Evolutionary conservation across 2,113 vertebrate species (phyloP).

Genomic region (Nesoenas mayeri): DNA sequence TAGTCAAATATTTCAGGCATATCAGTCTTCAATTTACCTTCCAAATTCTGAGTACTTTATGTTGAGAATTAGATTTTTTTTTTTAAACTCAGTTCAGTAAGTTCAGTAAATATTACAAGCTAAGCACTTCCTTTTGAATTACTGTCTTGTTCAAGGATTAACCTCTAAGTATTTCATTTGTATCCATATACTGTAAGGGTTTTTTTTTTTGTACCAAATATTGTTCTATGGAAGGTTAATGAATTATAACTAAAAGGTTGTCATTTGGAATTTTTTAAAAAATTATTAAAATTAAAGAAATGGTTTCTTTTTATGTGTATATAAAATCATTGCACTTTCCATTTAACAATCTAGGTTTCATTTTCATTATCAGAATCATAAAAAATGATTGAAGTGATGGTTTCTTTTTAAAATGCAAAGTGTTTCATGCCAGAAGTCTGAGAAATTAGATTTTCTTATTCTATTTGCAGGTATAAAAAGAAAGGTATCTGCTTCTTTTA

Average conservation of each 20-base stretch:
- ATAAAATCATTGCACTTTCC: constrained; percentile 59
- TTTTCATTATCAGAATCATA: constrained; percentile 71
- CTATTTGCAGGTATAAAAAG: constrained; percentile 51
- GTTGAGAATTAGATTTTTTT: background rate
- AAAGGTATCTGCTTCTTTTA: constrained; percentile 18
- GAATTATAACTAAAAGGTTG: constrained; percentile 64
- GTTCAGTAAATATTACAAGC: constrained; percentile 4
- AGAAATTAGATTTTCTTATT: constrained; percentile 53
- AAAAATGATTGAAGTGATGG: constrained; percentile 65
- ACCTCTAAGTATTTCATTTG: constrained; percentile 37
- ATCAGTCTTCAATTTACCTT: background rate
- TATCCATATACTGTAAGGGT: background rate
- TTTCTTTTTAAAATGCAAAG: constrained; percentile 70
- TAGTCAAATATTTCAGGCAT: background rate
- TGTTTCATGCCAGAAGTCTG: constrained; percentile 60
- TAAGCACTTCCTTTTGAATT: background rate
- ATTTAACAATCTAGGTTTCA: constrained; percentile 66
- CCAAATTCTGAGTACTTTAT: background rate
- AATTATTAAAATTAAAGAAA: constrained; percentile 71
- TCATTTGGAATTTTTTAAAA: constrained; percentile 71
- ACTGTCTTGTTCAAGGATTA: constrained; percentile 12
- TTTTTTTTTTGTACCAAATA: background rate
- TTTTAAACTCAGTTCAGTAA: background rate
- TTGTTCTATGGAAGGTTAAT: background rate
- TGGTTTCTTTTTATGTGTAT: constrained; percentile 37